Base-by-base conservation (phyloP, 2,113 vertebrate genomes). In the cattle (Bos taurus) region DNA sequence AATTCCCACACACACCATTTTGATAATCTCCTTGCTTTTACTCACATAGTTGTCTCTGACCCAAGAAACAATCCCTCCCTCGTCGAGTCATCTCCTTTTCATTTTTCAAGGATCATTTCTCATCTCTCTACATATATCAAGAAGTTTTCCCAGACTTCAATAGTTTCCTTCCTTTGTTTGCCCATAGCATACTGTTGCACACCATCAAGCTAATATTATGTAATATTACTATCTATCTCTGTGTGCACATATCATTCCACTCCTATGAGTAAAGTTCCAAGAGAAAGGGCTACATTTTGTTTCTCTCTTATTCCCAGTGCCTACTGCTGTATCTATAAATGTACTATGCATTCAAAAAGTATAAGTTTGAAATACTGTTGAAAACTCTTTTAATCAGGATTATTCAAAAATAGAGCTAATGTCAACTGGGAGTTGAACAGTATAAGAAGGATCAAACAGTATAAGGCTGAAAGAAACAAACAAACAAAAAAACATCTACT, bases 371-470 rank as follows among this genome's bases (percentile, higher is more conserved):
- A 86, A 85, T 93, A 95, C 21, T 97, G 40, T 30, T 96, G 80
- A 97, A 96, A 82, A 94, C 15, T 90, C 48, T 91, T 96, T 36
- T 60, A 87, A 92, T 74, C 60, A 91, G 77, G 9, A 80, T 77
- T 78, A 56, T 96, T 97, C 19, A 21, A 88, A 83, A 96, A 88
- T 21, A 40, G 36, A 96, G 74, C 43, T 84, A 91, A 86, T 52
- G 21, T 62, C 54, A 87, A 86, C 2, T 95, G 7, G 17, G 10
- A 97, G 6, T 17, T 21, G 87, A 90, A 87, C 1, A 96, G 36
- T 16, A 7, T 57, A 89, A 57, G n/a, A 94, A 94, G 46, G 19
- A 67, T 83, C 14, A 88, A 77, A 74, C 3, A 59, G 48, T 86
- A 5, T 30, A 91, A 86, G 13, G 21, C 16, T 81, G 57, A 80